Evolutionary conservation across 2,113 vertebrate species (phyloP).

Genomic region (Otis tarda): DNA sequence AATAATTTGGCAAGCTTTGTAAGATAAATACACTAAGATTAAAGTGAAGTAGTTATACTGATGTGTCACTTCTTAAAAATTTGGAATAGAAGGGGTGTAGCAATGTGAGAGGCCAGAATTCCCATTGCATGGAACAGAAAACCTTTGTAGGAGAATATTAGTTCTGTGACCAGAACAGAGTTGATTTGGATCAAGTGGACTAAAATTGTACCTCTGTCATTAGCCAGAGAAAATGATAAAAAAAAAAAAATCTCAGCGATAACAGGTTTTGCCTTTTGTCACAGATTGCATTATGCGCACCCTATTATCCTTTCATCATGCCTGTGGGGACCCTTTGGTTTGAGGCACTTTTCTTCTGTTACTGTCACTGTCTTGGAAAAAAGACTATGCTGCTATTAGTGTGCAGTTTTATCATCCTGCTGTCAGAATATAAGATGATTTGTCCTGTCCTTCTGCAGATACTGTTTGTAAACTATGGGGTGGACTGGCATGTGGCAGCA

Average conservation of each 20-base stretch:
- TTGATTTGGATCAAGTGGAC: not conserved
- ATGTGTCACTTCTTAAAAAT: not conserved
- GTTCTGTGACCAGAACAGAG: not conserved
- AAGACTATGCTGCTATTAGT: not conserved
- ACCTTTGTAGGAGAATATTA: not conserved
- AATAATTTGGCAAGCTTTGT: not conserved
- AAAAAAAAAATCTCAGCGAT: not conserved
- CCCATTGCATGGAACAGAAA: not conserved
- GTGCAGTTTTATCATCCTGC: not conserved
- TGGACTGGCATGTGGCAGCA: not conserved
- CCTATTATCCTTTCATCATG: not conserved
- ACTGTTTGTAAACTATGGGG: not conserved
- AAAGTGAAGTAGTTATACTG: not conserved
- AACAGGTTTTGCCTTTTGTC: not conserved
- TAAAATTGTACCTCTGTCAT: not conserved
- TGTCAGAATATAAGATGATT: not conserved
- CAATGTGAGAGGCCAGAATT: not conserved
- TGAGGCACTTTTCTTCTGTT: not conserved
- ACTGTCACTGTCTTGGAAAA: not conserved
- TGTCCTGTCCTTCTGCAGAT: not conserved
- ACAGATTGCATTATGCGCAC: not conserved
- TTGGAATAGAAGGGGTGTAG: not conserved
- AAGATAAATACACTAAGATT: not conserved
- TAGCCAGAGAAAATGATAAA: not conserved
- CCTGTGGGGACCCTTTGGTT: not conserved